phyloP scores from a whole-genome alignment of 2,888 invertebrate genomes.

The Thera obeliscata region DNA sequence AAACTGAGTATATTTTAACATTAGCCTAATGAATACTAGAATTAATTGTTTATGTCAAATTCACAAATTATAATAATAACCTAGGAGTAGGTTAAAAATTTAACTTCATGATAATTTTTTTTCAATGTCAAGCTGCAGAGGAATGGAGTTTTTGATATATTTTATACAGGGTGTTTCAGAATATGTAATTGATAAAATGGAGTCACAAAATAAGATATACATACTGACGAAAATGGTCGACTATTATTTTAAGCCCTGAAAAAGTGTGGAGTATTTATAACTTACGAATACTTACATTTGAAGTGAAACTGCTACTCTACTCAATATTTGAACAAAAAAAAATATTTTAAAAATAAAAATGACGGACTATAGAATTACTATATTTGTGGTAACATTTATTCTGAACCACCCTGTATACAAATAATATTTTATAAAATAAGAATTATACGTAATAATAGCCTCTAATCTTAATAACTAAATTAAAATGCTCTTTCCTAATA shows the following conservation, averaged over 20 bases:
- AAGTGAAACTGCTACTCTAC: no score
- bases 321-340: no score
- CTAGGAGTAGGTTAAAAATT: neutral
- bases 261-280: no score
- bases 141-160: neutral
- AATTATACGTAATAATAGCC: slow-evolving; percentile 14
- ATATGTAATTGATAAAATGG: no score
- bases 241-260: no score
- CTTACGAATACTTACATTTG: no score
- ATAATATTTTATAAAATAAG: slow-evolving; percentile 3
- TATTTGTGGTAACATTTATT: neutral
- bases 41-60: neutral
- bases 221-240: no score
- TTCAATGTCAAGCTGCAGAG: neutral
- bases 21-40: slow-evolving; percentile 6
- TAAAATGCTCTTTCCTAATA: slow-evolving; percentile 14
- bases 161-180: no score
- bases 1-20: slow-evolving; percentile 20
- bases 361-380: no score
- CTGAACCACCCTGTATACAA: slow-evolving; percentile 2
- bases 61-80: slow-evolving; percentile 5
- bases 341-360: no score
- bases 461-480: slow-evolving; percentile 14
- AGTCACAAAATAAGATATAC: no score
- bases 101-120: neutral